Evolutionary conservation across 2,888 invertebrate species (phyloP).

Genomic region (Sarcophaga rosellei): DNA sequence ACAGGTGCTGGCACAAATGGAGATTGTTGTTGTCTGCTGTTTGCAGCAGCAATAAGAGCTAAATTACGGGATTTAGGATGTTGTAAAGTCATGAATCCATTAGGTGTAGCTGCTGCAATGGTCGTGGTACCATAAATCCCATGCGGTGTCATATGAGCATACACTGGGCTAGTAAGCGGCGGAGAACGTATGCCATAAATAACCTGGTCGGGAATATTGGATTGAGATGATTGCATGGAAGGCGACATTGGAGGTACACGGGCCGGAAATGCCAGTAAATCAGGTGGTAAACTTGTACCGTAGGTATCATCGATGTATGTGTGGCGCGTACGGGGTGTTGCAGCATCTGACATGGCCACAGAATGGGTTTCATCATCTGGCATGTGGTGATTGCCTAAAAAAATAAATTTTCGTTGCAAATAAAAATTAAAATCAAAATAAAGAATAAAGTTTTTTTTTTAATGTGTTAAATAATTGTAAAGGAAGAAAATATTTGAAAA

Average conservation of each 20-base stretch:
- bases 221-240: constrained; percentile 89
- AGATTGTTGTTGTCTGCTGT: constrained; percentile 85
- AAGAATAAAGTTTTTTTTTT: neutral
- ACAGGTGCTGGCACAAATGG: constrained; percentile 88
- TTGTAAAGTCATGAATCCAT: constrained; percentile 89
- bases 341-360: constrained; percentile 85
- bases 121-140: constrained; percentile 84
- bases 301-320: constrained; percentile 81
- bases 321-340: constrained; percentile 81
- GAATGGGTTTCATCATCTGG: constrained; percentile 87
- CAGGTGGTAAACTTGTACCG: constrained; percentile 88
- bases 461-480: neutral
- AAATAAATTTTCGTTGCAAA: neutral
- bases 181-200: constrained; percentile 78
- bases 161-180: constrained; percentile 85
- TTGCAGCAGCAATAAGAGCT: constrained; percentile 77
- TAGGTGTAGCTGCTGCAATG: constrained; percentile 82
- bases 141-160: constrained; percentile 79
- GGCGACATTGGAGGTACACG: constrained; percentile 87
- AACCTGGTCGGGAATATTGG: constrained; percentile 85
- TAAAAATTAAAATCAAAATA: neutral
- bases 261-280: constrained; percentile 89
- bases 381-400: constrained; percentile 69
- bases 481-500: neutral
- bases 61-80: constrained; percentile 84